phyloP scores from a whole-genome alignment of 2,113 vertebrate genomes.

The Bubalus kerabau region DNA sequence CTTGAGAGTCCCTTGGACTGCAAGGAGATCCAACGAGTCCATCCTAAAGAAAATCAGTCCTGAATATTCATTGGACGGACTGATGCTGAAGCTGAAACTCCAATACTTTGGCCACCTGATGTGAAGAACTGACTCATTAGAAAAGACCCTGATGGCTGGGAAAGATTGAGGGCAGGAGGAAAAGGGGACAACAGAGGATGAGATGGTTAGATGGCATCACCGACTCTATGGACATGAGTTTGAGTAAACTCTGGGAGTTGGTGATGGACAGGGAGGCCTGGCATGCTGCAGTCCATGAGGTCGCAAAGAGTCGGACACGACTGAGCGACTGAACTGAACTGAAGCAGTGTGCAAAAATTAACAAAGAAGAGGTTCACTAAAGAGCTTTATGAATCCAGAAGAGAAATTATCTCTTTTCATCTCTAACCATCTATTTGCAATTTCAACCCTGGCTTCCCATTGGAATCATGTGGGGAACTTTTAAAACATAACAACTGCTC shows the following conservation, averaged over 20 bases:
- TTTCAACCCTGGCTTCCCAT: not conserved
- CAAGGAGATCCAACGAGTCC: not conserved
- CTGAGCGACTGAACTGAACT: not conserved
- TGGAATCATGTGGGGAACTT: not conserved
- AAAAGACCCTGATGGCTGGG: not conserved
- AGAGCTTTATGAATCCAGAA: not conserved
- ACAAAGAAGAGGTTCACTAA: not conserved
- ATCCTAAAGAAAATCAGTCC: not conserved
- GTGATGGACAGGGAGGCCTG: not conserved
- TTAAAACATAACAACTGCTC: not conserved
- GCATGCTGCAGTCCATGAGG: not conserved
- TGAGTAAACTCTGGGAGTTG: not conserved
- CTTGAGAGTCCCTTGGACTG: not conserved
- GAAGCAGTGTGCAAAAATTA: not conserved
- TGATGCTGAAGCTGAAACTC: not conserved
- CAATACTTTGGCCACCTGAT: not conserved
- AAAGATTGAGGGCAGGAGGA: not conserved
- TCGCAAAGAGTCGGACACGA: fast-evolving
- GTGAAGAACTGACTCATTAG: not conserved
- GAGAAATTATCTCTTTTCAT: not conserved
- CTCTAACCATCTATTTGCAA: not conserved
- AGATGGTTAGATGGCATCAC: not conserved
- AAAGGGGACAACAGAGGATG: not conserved
- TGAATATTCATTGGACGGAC: not conserved
- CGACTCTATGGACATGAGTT: not conserved